These are phyloP conservation scores for Leuciscus idus DNA, from an alignment of 2,113 vertebrate species.

Conservation along the genomic window DNA sequence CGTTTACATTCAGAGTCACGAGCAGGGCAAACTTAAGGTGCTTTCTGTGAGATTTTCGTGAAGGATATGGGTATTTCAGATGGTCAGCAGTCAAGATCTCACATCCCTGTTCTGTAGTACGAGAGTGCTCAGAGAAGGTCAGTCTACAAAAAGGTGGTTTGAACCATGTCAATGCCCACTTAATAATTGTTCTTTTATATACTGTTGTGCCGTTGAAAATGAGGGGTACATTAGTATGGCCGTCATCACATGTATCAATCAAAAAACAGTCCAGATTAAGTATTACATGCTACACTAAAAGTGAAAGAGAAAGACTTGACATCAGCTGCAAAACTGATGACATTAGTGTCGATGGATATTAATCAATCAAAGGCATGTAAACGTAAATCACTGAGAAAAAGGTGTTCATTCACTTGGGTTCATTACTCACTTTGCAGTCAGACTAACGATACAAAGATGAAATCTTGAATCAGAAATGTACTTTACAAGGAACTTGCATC, in stretches of 20 bases:
- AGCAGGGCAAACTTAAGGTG: conserved; percentile 36
- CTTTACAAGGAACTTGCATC: conserved; percentile 4
- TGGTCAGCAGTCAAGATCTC: conserved; percentile 9
- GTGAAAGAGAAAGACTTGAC: conserved; percentile 6
- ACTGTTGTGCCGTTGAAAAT: background rate
- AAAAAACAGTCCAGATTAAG: background rate
- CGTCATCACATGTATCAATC: background rate
- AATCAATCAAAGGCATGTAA: conserved; percentile 26
- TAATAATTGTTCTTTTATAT: background rate
- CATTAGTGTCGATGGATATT: conserved; percentile 1
- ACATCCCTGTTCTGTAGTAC: background rate
- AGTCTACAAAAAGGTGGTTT: background rate
- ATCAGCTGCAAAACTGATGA: background rate
- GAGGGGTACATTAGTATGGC: background rate
- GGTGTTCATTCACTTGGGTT: conserved; percentile 4
- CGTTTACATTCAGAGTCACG: conserved; percentile 37
- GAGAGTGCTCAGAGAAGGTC: background rate
- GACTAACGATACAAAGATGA: background rate
- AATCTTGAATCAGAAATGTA: background rate
- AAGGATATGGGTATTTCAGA: background rate
- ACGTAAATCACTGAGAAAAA: background rate
- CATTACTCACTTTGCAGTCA: background rate
- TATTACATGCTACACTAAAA: conserved; percentile 3
- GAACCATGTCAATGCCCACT: background rate
- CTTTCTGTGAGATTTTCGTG: background rate